Percentiles rank a stretch among this genome's conserved stretches.
These are phyloP conservation scores for Chaetodon trifasciatus DNA, from an alignment of 2,797 vertebrate genomes.

Conservation along the genomic window DNA sequence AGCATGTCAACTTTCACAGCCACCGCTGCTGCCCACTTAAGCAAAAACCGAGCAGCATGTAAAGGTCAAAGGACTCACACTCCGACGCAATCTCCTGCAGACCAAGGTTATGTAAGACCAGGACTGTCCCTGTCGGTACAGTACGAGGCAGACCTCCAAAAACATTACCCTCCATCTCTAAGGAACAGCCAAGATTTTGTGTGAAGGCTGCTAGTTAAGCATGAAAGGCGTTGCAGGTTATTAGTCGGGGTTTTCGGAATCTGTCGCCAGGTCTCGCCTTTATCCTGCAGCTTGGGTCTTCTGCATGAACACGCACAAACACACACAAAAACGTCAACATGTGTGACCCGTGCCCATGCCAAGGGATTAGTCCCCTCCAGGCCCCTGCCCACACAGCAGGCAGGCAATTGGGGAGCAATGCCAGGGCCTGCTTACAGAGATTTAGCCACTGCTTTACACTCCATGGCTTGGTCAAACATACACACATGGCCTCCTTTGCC, in stretches of 20 bases:
- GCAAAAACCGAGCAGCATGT: constrained; percentile 54
- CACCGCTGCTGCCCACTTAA: constrained; percentile 38
- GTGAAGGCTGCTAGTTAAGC: constrained; percentile 41
- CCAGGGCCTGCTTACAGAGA: constrained; percentile 82
- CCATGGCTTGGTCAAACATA: constrained; percentile 66
- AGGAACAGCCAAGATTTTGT: constrained; percentile 48
- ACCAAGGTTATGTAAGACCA: constrained; percentile 57
- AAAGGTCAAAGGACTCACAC: constrained; percentile 51
- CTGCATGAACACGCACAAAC: constrained; percentile 21
- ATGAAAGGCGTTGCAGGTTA: constrained; percentile 54
- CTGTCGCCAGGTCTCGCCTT: constrained; percentile 62
- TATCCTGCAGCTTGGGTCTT: constrained; percentile 66
- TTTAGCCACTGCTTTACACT: constrained; percentile 80
- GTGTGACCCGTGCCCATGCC: constrained; percentile 70
- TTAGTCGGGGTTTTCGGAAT: constrained; percentile 61
- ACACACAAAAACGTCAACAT: constrained; percentile 56
- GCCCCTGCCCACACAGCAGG: constrained; percentile 70
- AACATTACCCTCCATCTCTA: constrained; percentile 25
- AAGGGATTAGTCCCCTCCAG: constrained; percentile 77
- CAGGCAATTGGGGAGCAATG: constrained; percentile 71
- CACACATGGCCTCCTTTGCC: constrained; percentile 63
- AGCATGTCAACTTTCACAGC: constrained; percentile 45
- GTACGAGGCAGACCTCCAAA: constrained; percentile 51
- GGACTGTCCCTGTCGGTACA: constrained; percentile 41
- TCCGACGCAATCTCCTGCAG: constrained; percentile 55